Base-by-base conservation (phyloP, 2,888 invertebrate species). In the Lithophane semibrunnea region DNA sequence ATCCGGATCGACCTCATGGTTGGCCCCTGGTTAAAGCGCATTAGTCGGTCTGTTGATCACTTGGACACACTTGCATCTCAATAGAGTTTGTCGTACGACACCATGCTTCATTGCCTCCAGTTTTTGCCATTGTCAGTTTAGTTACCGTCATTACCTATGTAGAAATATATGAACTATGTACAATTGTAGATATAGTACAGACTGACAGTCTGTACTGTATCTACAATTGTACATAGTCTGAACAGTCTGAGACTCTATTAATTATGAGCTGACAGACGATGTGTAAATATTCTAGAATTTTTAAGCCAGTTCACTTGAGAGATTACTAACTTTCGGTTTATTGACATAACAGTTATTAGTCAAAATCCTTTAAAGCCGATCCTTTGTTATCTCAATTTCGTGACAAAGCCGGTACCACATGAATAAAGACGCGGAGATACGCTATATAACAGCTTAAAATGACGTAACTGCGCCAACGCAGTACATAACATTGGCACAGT, bases 1-100 rank as follows among this genome's bases (percentile, higher is more conserved):
- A 75, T 47, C 83, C 89, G 84, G 78, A 82, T 89, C 90, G 92
- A 92, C 91, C 92, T 86, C 89, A 79, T 88, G 88, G 84, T 82
- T 90, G 89, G 86, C 89, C 91, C 88, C 91, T 90, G 85, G 90
- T 93, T 91, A 90, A 82, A 88, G 86, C 89, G 88, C 86, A 93
- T 95, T 95, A 94, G 84, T 81, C 93, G 95, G 87, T 94, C 92
- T 84, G 89, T 86, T 92, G 93, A 74, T 72, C 90, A 78, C 86
- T 95, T 94, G 85, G 96, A 91, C 92, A 95, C 95, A 94, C 92
- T 91, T 80, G 84, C 84, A 80, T 83, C 86, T 91, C 89, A 92
- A 93, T 92, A 80, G 88, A 88, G 79, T 86, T 81, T 82, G 91
- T 92, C 92, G 91, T 92, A 90, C 91, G 93, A 93, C 92, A 89